Evolutionary conservation across 2,888 invertebrate species (phyloP).

Genomic region (Tanytarsus gracilentus): DNA sequence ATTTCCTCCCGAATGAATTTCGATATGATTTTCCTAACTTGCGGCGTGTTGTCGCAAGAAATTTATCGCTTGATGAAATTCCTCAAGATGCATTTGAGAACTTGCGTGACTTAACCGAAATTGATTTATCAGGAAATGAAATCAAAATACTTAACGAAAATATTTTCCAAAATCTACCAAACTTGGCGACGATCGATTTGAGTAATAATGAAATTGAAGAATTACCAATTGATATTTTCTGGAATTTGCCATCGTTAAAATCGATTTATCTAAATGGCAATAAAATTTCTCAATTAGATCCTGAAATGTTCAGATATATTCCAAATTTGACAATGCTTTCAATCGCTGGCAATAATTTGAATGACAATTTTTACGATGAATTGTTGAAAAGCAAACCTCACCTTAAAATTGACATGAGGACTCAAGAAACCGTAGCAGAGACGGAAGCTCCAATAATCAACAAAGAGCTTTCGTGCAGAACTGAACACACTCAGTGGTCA

Average conservation of each 20-base stretch:
- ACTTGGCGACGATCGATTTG: background rate
- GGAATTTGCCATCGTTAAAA: background rate
- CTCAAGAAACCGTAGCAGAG: background rate
- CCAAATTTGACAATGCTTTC: constrained; percentile 21
- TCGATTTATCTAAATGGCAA: constrained; percentile 23
- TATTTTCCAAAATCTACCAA: background rate
- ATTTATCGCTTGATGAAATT: background rate
- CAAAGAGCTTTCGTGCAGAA: too few relatives aligned
- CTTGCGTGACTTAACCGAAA: background rate
- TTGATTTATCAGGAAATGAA: background rate
- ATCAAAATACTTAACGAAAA: background rate
- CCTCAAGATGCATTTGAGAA: background rate
- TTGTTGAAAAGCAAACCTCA: background rate
- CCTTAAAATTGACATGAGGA: background rate
- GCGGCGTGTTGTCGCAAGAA: background rate
- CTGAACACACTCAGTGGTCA: too few relatives aligned
- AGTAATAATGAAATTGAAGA: background rate
- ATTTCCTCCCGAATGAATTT: background rate
- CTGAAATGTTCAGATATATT: constrained; percentile 28
- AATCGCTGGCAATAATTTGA: constrained; percentile 21
- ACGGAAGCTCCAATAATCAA: background rate
- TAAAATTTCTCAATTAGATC: constrained; percentile 19
- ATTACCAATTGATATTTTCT: background rate
- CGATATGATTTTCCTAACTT: background rate
- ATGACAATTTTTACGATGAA: background rate